These are phyloP conservation scores for Sphenodon punctatus DNA, from an alignment of 2,797 vertebrate genomes.

Conservation along the genomic window DNA sequence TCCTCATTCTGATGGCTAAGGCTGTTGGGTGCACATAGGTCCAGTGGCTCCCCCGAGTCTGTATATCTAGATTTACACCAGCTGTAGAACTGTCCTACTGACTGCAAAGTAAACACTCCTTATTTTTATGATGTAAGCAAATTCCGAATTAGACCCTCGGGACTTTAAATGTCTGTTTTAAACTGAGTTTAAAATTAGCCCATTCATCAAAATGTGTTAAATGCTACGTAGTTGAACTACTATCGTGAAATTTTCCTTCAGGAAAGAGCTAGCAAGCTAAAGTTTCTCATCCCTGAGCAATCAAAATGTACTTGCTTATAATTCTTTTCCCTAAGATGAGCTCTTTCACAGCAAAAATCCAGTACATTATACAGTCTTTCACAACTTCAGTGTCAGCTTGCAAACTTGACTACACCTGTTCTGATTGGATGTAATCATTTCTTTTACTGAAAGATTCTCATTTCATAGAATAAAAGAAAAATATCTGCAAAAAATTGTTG, in stretches of 20 bases:
- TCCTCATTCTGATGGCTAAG: neutral
- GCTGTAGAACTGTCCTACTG: neutral
- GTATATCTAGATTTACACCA: neutral
- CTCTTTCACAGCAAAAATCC: neutral
- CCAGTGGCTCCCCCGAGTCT: rapidly evolving
- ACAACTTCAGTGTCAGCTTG: neutral
- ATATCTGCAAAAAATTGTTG: neutral
- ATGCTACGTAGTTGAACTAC: neutral
- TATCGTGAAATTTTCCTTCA: neutral
- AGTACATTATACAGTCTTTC: neutral
- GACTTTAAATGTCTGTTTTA: neutral
- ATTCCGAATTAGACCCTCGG: neutral
- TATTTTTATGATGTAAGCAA: neutral
- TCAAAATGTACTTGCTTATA: neutral
- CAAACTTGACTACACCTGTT: neutral
- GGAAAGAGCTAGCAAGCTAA: neutral
- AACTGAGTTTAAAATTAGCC: neutral
- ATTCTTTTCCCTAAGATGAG: neutral
- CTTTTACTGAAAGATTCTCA: neutral
- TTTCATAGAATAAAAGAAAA: conserved; percentile 6
- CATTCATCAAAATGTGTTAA: neutral
- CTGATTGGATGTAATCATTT: neutral
- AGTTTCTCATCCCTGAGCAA: neutral
- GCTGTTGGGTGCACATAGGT: rapidly evolving
- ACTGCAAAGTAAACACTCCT: neutral